Base-by-base conservation (phyloP, 2,113 vertebrate species). In the Ceyx margarethae region DNA sequence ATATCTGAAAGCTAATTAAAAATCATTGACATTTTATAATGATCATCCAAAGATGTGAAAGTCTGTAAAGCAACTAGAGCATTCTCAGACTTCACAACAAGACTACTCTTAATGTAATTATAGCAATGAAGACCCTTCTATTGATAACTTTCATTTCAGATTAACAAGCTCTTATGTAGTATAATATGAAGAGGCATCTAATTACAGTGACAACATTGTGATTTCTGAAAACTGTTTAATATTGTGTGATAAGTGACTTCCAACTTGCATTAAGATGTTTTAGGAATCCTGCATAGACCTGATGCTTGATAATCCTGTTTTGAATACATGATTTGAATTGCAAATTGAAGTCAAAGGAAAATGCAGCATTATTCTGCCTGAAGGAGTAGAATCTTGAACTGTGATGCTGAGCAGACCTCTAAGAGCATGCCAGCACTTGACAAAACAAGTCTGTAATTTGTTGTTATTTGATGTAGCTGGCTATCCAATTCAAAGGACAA, bases 181-280 rank as follows among this genome's bases (percentile, higher is more conserved):
- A 94, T 78, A 87, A 94, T 87, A 76, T 62, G 73, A 94, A 90
- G 84, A 95, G 62, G 56, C 11, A 91, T 94, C 51, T 93, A 95
- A 96, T 96, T 93, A 92, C 54, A 91, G 58, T 56, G 81, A 80
- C 89, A 96, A 89, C 92, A 93, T 29, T 92, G 81, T 79, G 67
- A 93, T 92, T 95, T 95, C 64, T 87, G 51, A 94, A 91, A 87
- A 94, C 50, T 90, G 62, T 64, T 90, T 92, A 92, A 94, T 91
- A 95, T 87, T 60, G 58, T 1, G 1, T 76, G 84, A 87, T 89
- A 92, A 95, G 40, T 11, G 46, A 91, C 86, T 95, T 91, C 67
- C 84, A 94, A 95, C 78, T 82, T 73, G 67, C 28, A 91, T 89
- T 93, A 89, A 85, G 86, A 92, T 89, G 89, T 90, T 95, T 93